phyloP scores from a whole-genome alignment of 2,113 vertebrate genomes.

The Albula glossodonta region DNA sequence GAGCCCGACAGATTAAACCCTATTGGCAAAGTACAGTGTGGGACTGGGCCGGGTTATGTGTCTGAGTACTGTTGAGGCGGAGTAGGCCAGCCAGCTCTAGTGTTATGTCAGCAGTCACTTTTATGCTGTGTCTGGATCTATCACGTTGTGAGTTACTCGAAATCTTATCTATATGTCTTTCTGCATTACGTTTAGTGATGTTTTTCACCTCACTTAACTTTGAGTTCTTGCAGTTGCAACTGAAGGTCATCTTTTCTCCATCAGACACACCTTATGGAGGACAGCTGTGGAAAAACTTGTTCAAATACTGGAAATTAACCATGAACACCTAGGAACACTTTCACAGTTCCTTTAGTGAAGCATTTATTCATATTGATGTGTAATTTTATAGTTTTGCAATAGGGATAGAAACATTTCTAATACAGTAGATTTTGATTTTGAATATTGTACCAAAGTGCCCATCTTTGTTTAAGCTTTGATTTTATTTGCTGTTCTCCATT shows the following conservation, averaged over 20 bases:
- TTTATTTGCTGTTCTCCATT: neutral
- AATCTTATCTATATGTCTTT: conserved; percentile 62
- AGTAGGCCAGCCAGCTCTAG: neutral
- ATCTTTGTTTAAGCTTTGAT: neutral
- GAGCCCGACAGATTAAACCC: neutral
- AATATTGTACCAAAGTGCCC: neutral
- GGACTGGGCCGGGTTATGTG: neutral
- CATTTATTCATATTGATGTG: neutral
- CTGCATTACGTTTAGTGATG: conserved; percentile 45
- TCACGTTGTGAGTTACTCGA: conserved; percentile 50
- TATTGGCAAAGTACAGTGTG: neutral
- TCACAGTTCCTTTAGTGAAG: too few relatives aligned
- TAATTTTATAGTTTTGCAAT: neutral
- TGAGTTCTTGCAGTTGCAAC: neutral
- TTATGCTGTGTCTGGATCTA: conserved; percentile 48
- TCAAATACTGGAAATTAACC: too few relatives aligned
- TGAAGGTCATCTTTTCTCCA: neutral
- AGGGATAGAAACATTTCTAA: neutral
- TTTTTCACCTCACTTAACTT: conserved; percentile 37
- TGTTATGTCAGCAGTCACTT: conserved; percentile 55
- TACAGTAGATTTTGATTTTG: neutral
- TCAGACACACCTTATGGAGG: too few relatives aligned
- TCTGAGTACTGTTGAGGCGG: neutral
- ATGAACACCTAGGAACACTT: too few relatives aligned
- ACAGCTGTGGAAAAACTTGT: too few relatives aligned